A percentile compares a stretch with the other conserved stretches of the same genome.
These are phyloP conservation scores for Trachymyrmex septentrionalis DNA, from an alignment of 1,140 invertebrate genomes.

Conservation along the genomic window DNA sequence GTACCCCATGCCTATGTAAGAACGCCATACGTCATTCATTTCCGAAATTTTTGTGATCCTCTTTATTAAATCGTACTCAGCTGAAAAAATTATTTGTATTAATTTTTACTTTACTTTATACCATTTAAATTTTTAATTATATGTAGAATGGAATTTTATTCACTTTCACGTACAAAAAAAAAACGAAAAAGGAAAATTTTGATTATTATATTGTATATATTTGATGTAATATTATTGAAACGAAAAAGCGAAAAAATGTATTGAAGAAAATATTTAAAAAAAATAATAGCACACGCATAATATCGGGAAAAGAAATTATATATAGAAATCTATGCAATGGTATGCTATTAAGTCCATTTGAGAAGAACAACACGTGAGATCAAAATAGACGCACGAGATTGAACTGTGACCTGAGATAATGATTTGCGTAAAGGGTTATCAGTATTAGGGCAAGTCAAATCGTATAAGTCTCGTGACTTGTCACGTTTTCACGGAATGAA, in stretches of 20 bases:
- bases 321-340: not conserved
- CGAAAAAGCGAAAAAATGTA: not conserved
- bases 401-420: conserved; percentile 69
- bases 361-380: conserved; percentile 78
- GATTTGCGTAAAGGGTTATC: conserved; percentile 65
- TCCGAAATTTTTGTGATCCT: conserved; percentile 93
- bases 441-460: conserved; percentile 32
- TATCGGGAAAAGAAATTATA: conserved; percentile 10
- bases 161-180: too few species aligned
- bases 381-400: conserved; percentile 70
- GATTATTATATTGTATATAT: conserved; percentile 5
- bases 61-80: conserved; percentile 95
- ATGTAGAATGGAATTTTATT: too few species aligned
- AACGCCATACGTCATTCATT: conserved; percentile 97
- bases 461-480: conserved; percentile 77
- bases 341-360: conserved; percentile 6
- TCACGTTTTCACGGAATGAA: conserved; percentile 71
- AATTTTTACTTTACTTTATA: conserved; percentile 6
- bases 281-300: not conserved
- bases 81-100: conserved; percentile 86
- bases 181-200: not conserved
- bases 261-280: conserved; percentile 18
- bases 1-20: conserved; percentile 99
- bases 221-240: not conserved
- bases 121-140: too few species aligned